phyloP scores from a whole-genome alignment of 2,113 vertebrate species.

The Tyrannus savana region DNA sequence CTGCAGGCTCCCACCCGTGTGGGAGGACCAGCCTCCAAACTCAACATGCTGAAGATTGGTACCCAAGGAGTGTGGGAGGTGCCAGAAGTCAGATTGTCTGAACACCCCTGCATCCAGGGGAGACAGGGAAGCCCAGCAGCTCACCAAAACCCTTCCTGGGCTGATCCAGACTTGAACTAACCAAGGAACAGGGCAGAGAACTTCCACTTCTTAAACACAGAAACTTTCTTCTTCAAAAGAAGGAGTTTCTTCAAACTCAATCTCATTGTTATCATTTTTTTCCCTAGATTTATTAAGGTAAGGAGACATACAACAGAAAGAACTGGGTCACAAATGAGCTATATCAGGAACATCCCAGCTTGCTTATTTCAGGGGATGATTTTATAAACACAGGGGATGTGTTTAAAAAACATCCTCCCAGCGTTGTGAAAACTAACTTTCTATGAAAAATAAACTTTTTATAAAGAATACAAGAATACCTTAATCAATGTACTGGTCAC shows the following conservation, averaged over 20 bases:
- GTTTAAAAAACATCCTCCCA: not conserved
- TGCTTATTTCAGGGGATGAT: not conserved
- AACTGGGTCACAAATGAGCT: not conserved
- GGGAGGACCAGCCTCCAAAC: not conserved
- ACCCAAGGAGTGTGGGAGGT: not conserved
- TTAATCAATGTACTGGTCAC: not conserved
- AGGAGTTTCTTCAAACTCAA: not conserved
- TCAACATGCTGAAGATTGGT: not conserved
- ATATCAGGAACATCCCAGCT: not conserved
- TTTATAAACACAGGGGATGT: not conserved
- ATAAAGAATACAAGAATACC: not conserved
- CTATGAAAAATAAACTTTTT: not conserved
- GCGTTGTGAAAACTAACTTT: not conserved
- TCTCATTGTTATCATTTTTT: not conserved
- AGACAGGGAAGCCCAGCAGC: not conserved
- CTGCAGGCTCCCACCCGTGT: not conserved
- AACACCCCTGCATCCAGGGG: not conserved
- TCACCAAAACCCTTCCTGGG: not conserved
- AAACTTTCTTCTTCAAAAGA: not conserved
- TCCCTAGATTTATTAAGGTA: not conserved
- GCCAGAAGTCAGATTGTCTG: not conserved
- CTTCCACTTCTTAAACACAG: not conserved
- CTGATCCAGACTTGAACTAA: not conserved
- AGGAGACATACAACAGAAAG: not conserved
- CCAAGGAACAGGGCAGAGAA: not conserved